phyloP scores from a whole-genome alignment of 2,113 vertebrate species.

The Copsychus sechellarum region DNA sequence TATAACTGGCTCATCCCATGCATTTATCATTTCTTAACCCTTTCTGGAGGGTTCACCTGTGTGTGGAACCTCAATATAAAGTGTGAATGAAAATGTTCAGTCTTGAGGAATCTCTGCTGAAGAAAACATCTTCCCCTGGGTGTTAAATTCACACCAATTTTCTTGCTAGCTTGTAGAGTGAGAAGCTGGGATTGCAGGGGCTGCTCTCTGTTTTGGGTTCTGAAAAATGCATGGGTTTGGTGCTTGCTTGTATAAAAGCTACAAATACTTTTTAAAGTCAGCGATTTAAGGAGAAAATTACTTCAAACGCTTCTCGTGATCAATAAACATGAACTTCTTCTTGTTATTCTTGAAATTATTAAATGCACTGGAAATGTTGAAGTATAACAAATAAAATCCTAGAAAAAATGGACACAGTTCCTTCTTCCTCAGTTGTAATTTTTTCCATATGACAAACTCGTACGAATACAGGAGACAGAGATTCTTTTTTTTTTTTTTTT shows the following conservation, averaged over 20 bases:
- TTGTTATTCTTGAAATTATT: conserved; percentile 35
- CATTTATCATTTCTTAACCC: not conserved
- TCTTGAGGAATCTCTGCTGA: not conserved
- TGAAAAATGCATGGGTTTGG: not conserved
- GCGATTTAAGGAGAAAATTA: not conserved
- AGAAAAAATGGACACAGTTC: not conserved
- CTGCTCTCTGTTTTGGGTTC: not conserved
- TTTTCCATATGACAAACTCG: not conserved
- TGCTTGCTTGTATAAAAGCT: conserved; percentile 2
- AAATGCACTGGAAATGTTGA: conserved; percentile 1
- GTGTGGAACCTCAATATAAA: not conserved
- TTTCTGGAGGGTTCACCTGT: not conserved
- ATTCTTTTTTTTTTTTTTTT: not conserved
- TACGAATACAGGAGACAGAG: not conserved
- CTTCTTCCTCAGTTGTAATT: not conserved
- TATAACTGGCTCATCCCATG: not conserved
- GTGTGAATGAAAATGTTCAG: not conserved
- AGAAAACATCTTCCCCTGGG: not conserved
- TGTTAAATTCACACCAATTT: not conserved
- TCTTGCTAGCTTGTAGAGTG: not conserved
- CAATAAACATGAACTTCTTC: conserved; percentile 35
- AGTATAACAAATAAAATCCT: conserved; percentile 1
- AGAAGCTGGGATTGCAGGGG: not conserved
- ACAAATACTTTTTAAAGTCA: conserved; percentile 10
- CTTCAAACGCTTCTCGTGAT: not conserved